These are phyloP conservation scores for Nicator chloris DNA, from an alignment of 2,113 vertebrate genomes.

Conservation along the genomic window DNA sequence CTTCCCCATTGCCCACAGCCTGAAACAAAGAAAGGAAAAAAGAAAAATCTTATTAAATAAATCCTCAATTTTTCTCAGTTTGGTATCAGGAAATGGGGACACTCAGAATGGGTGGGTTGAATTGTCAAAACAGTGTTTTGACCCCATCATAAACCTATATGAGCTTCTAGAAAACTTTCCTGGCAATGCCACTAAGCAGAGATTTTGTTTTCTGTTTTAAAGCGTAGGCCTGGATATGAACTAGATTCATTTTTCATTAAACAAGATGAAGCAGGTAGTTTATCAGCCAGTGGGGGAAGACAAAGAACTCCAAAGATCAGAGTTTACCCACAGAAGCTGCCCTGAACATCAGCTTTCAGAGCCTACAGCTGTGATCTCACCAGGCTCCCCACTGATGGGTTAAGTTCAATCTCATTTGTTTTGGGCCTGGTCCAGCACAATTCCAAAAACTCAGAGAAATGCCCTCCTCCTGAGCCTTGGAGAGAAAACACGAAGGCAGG, in stretches of 20 bases:
- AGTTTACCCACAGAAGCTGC: slow-evolving; percentile 7
- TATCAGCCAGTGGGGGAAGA: not conserved
- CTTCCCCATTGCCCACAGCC: not conserved
- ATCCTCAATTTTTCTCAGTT: not conserved
- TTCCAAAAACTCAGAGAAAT: slow-evolving; percentile 14
- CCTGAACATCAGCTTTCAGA: not conserved
- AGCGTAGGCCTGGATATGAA: not conserved
- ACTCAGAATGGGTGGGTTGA: not conserved
- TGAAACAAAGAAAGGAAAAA: not conserved
- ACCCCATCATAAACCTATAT: not conserved
- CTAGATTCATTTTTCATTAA: not conserved
- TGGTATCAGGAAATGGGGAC: not conserved
- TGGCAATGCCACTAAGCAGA: not conserved
- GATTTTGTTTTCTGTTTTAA: not conserved
- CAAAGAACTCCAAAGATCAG: not conserved
- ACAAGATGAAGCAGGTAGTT: not conserved
- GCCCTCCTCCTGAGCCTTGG: not conserved
- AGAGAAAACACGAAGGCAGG: not conserved
- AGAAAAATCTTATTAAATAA: not conserved
- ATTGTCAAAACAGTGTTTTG: not conserved
- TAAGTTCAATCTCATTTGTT: slow-evolving; percentile 34
- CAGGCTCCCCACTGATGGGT: not conserved
- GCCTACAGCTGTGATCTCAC: not conserved
- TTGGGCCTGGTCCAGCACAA: slow-evolving; percentile 14
- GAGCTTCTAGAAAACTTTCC: not conserved